These are phyloP conservation scores for Phrynocephalus versicolor DNA, from an alignment of 2,113 vertebrate genomes.

Conservation along the genomic window DNA sequence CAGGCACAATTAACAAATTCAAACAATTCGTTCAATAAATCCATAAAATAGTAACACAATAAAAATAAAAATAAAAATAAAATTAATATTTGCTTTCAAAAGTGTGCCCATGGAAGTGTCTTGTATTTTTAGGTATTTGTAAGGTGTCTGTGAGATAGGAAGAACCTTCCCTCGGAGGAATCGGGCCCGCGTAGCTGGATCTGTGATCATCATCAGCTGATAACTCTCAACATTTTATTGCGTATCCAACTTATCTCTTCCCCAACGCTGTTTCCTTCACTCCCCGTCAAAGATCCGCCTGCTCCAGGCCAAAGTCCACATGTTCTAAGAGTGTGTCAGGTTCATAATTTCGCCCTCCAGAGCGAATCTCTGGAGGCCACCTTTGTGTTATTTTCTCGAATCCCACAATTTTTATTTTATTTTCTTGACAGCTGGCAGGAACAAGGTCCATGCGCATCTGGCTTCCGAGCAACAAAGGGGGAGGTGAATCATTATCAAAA, in stretches of 20 bases:
- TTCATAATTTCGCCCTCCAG: slow-evolving; percentile 13
- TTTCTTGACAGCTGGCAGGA: slow-evolving; percentile 60
- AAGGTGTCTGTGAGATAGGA: too few species aligned
- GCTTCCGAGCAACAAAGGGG: slow-evolving; percentile 54
- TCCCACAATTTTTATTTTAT: neutral
- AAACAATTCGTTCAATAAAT: too few species aligned
- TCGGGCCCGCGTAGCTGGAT: too few species aligned
- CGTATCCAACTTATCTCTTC: neutral
- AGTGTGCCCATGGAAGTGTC: too few species aligned
- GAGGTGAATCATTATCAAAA: slow-evolving; percentile 54
- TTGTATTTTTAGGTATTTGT: too few species aligned
- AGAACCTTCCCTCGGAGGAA: too few species aligned
- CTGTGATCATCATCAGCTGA: too few species aligned
- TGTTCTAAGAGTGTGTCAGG: neutral
- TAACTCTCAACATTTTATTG: neutral
- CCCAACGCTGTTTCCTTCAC: neutral
- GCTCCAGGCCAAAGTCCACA: neutral
- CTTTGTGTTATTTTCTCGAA: slow-evolving; percentile 49
- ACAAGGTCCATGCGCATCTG: slow-evolving; percentile 52
- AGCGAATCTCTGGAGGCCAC: slow-evolving; percentile 36
- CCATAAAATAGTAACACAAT: too few species aligned
- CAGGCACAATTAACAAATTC: too few species aligned
- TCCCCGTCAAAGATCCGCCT: fast-evolving
- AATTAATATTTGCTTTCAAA: too few species aligned
- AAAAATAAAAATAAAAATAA: too few species aligned